Evolutionary conservation across 2,797 vertebrate species (phyloP).

Genomic region (Pygocentrus nattereri): DNA sequence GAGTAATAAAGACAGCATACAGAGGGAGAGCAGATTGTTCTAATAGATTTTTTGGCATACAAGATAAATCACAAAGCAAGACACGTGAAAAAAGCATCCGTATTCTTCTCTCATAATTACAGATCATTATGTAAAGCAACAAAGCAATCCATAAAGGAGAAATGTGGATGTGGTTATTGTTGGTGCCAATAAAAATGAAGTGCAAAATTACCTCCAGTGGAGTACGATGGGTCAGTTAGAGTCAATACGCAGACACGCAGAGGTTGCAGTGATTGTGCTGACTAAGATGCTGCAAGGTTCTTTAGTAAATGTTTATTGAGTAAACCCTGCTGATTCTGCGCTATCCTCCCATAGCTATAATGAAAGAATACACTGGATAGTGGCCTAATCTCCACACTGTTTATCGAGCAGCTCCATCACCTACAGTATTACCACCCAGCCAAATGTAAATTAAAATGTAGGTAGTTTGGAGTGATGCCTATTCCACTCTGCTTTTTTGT

Average conservation of each 20-base stretch:
- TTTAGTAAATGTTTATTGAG: slow-evolving; percentile 44
- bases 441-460: neutral
- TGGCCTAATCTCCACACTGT: slow-evolving; percentile 19
- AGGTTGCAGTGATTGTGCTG: slow-evolving; percentile 40
- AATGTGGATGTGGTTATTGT: slow-evolving; percentile 10
- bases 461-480: neutral
- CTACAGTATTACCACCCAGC: neutral
- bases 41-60: slow-evolving; percentile 31
- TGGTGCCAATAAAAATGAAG: slow-evolving; percentile 11
- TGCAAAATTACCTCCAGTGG: neutral
- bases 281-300: slow-evolving; percentile 28
- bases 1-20: slow-evolving; percentile 28
- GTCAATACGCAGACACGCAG: slow-evolving; percentile 24
- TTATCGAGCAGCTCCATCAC: slow-evolving; percentile 5
- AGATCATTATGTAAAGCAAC: slow-evolving; percentile 8
- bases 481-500: too few species aligned
- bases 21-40: neutral
- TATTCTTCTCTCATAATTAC: slow-evolving; percentile 25
- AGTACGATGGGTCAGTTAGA: slow-evolving; percentile 12
- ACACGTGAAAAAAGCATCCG: slow-evolving; percentile 9
- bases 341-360: slow-evolving; percentile 12
- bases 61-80: neutral
- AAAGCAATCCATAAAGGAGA: slow-evolving; percentile 17
- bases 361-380: slow-evolving; percentile 19
- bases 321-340: slow-evolving; percentile 36